Evolutionary conservation across 2,797 vertebrate genomes (phyloP), one percentile per base, ranked within the genome.

Genomic region (Diplodus sargus): DNA sequence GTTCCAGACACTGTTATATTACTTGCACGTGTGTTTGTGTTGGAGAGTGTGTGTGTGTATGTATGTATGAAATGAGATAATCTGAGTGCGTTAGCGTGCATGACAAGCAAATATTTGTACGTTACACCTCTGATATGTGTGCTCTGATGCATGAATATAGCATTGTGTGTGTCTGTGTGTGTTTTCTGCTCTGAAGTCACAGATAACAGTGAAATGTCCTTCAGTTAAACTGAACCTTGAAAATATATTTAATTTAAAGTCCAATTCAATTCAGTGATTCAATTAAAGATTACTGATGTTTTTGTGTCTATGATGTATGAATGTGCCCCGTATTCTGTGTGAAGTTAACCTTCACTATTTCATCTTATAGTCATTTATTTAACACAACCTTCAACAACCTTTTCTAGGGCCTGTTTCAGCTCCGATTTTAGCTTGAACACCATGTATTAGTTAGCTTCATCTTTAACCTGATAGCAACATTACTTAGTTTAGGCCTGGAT

Each of bases 221-320:
- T 66, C 18, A 54, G 20, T 42, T 52, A 30, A 58, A 65, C 2
- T 57, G 23, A 62, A 70, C 15, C 42, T 54, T 25, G 39, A 23
- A 39, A 59, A 49, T 59, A 6, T 59, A 60, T 45, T 67, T 49
- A 6, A 56, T 59, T 34, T 17, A 47, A 51, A 71, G 13, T 74
- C 18, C 12, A 63, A 43, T 72, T 62, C 14, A 56, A 57, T 60
- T 43, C 39, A 54, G 45, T 20, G 76, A 81, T 68, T 78, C 1
- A 18, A 58, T 62, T 47, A 49, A 58, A 73, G 56, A 58, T 76
- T 34, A 42, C 8, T 57, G 12, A 22, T 30, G n/a, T 45, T 34
- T 54, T 8, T 49, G 11, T 43, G 9, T 65, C 30, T 66, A 4
- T 48, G 49, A 66, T 48, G 43, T n/a, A 59, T 58, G 54, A n/a